Evolutionary conservation across 2,888 invertebrate species (phyloP).

Genomic region (Cataglyphis rosenhaueri): DNA sequence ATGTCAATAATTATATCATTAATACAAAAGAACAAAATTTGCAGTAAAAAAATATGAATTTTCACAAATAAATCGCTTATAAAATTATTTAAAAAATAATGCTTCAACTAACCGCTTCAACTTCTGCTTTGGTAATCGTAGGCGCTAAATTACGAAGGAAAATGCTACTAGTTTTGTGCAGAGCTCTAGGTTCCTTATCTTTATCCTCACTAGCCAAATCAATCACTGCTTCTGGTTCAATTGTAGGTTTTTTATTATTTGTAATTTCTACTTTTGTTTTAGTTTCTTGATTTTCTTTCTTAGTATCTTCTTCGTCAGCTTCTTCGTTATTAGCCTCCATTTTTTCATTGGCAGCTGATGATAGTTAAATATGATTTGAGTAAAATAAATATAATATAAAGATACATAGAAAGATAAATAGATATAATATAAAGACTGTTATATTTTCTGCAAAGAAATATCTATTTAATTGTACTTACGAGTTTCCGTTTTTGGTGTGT

Average conservation of each 20-base stretch:
- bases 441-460: not conserved
- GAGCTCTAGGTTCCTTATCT: conserved; percentile 88
- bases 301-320: conserved; percentile 79
- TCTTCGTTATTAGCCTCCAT: conserved; percentile 80
- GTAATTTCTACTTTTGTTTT: conserved; percentile 85
- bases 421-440: no score
- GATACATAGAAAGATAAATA: not conserved
- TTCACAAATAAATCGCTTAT: not conserved
- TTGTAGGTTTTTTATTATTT: conserved; percentile 80
- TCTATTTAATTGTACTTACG: conserved; percentile 68
- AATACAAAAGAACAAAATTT: not conserved
- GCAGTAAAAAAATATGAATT: conserved; percentile 7
- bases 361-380: conserved; percentile 10
- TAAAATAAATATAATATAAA: conserved; percentile 24
- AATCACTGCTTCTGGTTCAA: conserved; percentile 84
- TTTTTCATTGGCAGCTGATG: conserved; percentile 73
- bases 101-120: conserved; percentile 92
- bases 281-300: conserved; percentile 80
- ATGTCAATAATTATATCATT: not conserved
- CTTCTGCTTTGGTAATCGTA: conserved; percentile 97
- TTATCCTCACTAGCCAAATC: conserved; percentile 84
- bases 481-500: conserved; percentile 79
- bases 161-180: conserved; percentile 98
- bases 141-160: conserved; percentile 98
- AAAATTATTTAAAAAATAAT: not conserved